A percentile compares a stretch with the other conserved stretches of the same genome.
phyloP scores from a whole-genome alignment of 2,888 invertebrate species.

The Fissipunctia ypsillon region DNA sequence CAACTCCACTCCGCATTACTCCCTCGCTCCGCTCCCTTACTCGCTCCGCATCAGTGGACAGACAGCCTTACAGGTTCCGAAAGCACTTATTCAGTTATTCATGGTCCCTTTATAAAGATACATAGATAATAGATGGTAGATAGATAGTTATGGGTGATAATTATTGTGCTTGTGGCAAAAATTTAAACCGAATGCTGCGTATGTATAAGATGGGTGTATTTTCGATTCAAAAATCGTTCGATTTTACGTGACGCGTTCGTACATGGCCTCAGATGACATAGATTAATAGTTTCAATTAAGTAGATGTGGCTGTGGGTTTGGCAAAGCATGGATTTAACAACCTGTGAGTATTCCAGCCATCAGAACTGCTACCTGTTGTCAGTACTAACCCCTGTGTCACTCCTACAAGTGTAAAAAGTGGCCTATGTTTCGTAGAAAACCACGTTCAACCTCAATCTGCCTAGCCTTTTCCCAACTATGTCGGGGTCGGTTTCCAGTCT shows the following conservation, averaged over 20 bases:
- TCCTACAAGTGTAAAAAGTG: not conserved
- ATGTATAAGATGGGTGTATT: too few species aligned
- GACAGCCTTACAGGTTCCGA: too few species aligned
- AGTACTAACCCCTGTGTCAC: not conserved
- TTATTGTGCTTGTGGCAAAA: too few species aligned
- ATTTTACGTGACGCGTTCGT: not conserved
- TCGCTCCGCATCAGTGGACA: too few species aligned
- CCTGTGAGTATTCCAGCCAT: not conserved
- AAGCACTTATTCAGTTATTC: not conserved
- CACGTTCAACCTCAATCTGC: not conserved
- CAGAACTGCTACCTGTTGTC: not conserved
- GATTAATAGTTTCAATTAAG: not conserved
- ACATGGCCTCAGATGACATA: not conserved
- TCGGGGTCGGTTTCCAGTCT: not conserved
- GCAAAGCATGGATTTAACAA: not conserved
- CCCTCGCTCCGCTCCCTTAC: too few species aligned
- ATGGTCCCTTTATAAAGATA: too few species aligned
- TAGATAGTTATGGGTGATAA: too few species aligned
- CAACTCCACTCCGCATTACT: too few species aligned
- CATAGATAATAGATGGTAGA: too few species aligned
- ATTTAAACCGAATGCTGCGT: too few species aligned
- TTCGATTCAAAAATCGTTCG: not conserved
- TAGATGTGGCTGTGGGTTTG: not conserved
- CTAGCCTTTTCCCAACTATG: not conserved
- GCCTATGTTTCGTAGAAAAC: not conserved